A percentile compares a stretch with the other conserved stretches of the same genome.
Evolutionary conservation across 2,888 invertebrate genomes (phyloP).

Genomic region (Drosophila borborema): DNA sequence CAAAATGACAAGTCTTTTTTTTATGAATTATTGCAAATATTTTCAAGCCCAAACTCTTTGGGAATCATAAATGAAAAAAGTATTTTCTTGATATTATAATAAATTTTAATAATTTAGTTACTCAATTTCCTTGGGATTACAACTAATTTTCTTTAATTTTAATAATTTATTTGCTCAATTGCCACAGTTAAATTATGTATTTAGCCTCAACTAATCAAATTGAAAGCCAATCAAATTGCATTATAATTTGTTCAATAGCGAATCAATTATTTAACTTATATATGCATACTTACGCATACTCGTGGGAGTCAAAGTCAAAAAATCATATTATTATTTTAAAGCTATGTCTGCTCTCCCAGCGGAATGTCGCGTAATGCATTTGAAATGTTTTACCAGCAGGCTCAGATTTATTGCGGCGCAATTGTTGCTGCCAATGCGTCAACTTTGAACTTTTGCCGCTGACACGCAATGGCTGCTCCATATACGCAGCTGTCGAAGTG

Average conservation of each 20-base stretch:
- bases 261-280: neutral
- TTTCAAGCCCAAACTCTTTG: neutral
- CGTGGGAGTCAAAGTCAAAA: neutral
- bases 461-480: slow-evolving; percentile 58
- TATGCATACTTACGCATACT: too few species aligned
- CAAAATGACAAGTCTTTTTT: neutral
- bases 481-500: slow-evolving; percentile 45
- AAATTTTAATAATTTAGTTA: too few species aligned
- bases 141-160: neutral
- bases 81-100: neutral
- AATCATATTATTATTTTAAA: slow-evolving; percentile 5
- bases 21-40: neutral
- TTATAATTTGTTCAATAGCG: neutral
- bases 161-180: neutral
- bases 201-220: neutral
- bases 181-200: neutral
- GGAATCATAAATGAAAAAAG: neutral
- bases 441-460: slow-evolving; percentile 64
- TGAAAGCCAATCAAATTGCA: neutral
- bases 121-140: neutral
- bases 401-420: slow-evolving; percentile 56
- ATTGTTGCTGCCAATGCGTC: slow-evolving; percentile 50
- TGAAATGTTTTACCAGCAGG: slow-evolving; percentile 29
- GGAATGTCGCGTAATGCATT: slow-evolving; percentile 33
- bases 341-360: slow-evolving; percentile 12